Conservation (phyloP, 2,888 invertebrate genomes). For the Patella caerulea region DNA sequence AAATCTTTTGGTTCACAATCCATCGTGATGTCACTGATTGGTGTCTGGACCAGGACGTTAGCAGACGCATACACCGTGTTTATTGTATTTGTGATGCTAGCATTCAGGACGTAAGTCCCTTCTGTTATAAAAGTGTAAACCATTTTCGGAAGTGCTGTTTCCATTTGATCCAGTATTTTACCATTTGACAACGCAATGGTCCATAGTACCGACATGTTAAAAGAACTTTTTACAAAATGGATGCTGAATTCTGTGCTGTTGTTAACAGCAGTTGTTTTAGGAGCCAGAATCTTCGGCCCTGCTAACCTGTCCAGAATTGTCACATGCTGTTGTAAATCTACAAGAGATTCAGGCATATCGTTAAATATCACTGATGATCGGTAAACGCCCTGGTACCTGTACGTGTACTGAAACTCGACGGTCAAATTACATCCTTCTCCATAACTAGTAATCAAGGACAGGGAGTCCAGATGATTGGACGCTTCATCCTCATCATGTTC, state of each 20-base stretch:
- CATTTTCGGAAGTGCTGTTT: slow-evolving; percentile 28
- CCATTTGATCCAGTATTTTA: slow-evolving; percentile 27
- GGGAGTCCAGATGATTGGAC: not conserved
- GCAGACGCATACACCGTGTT: slow-evolving; percentile 35
- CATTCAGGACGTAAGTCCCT: slow-evolving; percentile 45
- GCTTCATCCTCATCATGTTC: slow-evolving; percentile 32
- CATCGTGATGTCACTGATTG: slow-evolving; percentile 41
- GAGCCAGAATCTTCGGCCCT: slow-evolving; percentile 32
- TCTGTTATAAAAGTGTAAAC: slow-evolving; percentile 39
- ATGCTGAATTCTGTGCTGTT: slow-evolving; percentile 28
- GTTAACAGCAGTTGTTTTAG: slow-evolving; percentile 24
- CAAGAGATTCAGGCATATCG: slow-evolving; percentile 28
- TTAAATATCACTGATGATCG: slow-evolving; percentile 41
- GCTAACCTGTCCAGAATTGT: slow-evolving; percentile 36
- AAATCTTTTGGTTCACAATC: slow-evolving; percentile 35
- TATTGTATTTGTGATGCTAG: slow-evolving; percentile 41
- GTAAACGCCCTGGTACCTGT: slow-evolving; percentile 45
- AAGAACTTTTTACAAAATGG: slow-evolving; percentile 29
- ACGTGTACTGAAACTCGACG: slow-evolving; percentile 51
- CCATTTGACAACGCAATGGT: slow-evolving; percentile 28
- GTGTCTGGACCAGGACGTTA: slow-evolving; percentile 44
- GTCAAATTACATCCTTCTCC: slow-evolving; percentile 54
- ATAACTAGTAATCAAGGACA: slow-evolving; percentile 50
- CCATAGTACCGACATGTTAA: slow-evolving; percentile 40
- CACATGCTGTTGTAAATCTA: slow-evolving; percentile 22